Percentiles rank a stretch among this genome's conserved stretches.
Evolutionary conservation across 2,113 vertebrate species (phyloP).

Genomic region (Corythaixoides concolor): DNA sequence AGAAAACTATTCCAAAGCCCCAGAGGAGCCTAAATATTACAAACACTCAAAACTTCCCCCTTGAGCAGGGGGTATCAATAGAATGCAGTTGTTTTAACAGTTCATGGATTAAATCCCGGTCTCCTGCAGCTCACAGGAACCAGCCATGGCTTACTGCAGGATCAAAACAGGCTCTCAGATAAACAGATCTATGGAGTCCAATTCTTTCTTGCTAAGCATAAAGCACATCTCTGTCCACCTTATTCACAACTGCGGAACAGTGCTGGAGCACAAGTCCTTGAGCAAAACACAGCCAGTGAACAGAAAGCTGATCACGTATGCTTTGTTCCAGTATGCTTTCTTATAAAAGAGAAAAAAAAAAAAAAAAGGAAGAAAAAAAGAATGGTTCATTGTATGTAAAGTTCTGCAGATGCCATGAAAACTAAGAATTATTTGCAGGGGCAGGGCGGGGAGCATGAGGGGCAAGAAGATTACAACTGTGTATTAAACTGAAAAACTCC

Average conservation of each 20-base stretch:
- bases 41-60: not conserved
- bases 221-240: too few relatives aligned
- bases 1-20: not conserved
- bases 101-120: not conserved
- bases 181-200: not conserved
- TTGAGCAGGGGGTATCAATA: not conserved
- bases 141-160: too few relatives aligned
- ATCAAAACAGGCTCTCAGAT: not conserved
- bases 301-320: not conserved
- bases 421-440: not conserved
- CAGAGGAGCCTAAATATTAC: not conserved
- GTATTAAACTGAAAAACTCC: not conserved
- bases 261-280: not conserved
- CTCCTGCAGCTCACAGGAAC: not conserved
- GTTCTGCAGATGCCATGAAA: not conserved
- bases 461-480: not conserved
- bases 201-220: not conserved
- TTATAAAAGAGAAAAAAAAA: not conserved
- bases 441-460: not conserved
- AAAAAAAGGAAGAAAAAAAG: too few relatives aligned
- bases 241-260: too few relatives aligned
- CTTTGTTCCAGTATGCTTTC: not conserved
- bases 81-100: not conserved
- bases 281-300: not conserved
- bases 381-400: not conserved